Conservation (phyloP, 1,140 invertebrate species). For the Caerostris extrusa region DNA sequence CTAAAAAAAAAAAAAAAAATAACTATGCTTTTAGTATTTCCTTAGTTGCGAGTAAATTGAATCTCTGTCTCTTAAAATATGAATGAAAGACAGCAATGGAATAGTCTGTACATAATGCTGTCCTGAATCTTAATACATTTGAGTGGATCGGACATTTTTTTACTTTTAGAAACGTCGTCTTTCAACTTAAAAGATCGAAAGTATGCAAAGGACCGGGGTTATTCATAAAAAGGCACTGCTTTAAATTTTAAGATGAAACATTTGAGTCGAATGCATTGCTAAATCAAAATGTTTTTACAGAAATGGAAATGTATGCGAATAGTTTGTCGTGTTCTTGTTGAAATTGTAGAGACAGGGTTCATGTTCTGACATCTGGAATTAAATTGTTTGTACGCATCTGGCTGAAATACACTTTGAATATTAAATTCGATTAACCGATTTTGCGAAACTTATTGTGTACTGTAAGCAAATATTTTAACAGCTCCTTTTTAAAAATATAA, state of each 20-base stretch:
- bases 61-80: slow-evolving; percentile 17
- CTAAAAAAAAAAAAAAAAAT: not conserved
- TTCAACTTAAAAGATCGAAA: not conserved
- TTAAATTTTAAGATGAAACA: slow-evolving; percentile 2
- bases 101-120: not conserved
- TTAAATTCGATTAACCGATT: too few species aligned
- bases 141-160: not conserved
- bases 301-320: not conserved
- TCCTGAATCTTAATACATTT: slow-evolving; percentile 5
- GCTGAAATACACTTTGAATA: too few species aligned
- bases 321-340: too few species aligned
- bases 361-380: too few species aligned
- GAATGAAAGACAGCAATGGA: not conserved
- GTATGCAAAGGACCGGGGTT: not conserved
- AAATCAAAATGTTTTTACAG: not conserved
- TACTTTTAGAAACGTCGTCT: not conserved
- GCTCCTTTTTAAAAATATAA: too few species aligned
- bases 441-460: too few species aligned
- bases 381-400: too few species aligned
- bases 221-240: not conserved
- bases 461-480: too few species aligned
- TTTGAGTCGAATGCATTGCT: not conserved
- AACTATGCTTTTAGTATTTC: not conserved
- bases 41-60: slow-evolving; percentile 18
- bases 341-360: too few species aligned